Base-by-base conservation (phyloP, 1,140 invertebrate species). In the Lordiphosa collinella region DNA sequence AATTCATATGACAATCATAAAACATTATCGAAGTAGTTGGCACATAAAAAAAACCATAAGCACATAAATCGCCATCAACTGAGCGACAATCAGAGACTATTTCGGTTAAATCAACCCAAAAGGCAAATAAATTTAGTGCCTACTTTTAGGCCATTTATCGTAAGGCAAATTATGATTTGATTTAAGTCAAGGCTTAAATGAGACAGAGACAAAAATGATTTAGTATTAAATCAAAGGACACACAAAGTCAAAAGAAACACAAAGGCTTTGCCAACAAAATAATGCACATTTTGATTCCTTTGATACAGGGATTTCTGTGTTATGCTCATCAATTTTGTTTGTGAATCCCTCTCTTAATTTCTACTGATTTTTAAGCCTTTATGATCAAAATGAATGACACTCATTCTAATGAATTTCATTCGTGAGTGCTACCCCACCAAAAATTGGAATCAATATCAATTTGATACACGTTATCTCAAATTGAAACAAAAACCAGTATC, bases 21-120 rank as follows among this genome's bases (percentile, higher is more conserved):
- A 82, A 84, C 84, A 82, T 72, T 82, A 82, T 82, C 76, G 78
- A 84, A 76, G 70, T 69, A 51, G 55, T 68, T 53, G 63, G 49
- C 46, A 51, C 71, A 76, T 76, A 76, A 76, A 7, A 76, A 76
- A 68, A 50, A 22, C 44, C 67, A 57, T 53, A 63, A 79, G 55
- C 50, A 69, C 64, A 82, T 82, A 82, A 82, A 82, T 82, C 58
- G 76, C 53, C 78, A 71, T 63, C 62, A 65, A 56, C 31, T 52
- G 37, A 63, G 54, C 31, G 52, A 53, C 61, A 55, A 75, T 67
- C 62, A 58, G 41, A 18, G 61, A 61, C 66, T 71, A 71, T 75
- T 44, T 76, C 63, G 49, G 71, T 55, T 57, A 74, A 70, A 79
- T 69, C 49, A 48, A 53, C 38, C 62, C 43, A 55, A 53, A 53